These are phyloP conservation scores for Heliothis peltigera DNA, from an alignment of 2,888 invertebrate species.

Conservation along the genomic window DNA sequence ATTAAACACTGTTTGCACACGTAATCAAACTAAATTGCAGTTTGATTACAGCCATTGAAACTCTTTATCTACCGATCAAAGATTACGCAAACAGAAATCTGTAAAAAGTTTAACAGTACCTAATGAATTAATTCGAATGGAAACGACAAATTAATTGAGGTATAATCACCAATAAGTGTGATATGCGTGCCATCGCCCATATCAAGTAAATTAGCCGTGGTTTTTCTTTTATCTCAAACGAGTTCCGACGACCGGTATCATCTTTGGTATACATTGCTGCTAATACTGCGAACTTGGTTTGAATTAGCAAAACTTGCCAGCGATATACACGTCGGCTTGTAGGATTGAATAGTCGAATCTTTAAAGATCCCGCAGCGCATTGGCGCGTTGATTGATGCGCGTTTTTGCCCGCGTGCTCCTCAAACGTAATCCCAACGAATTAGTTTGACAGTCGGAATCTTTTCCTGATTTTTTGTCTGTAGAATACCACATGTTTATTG, in stretches of 20 bases:
- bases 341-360: slow-evolving; percentile 57
- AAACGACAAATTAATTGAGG: slow-evolving; percentile 71
- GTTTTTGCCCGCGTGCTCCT: slow-evolving; percentile 85
- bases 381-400: slow-evolving; percentile 81
- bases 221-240: slow-evolving; percentile 67
- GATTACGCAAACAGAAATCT: slow-evolving; percentile 64
- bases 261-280: slow-evolving; percentile 47
- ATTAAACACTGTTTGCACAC: slow-evolving; percentile 15
- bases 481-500: slow-evolving; percentile 85
- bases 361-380: slow-evolving; percentile 74
- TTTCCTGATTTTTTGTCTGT: slow-evolving; percentile 83
- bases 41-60: slow-evolving; percentile 31
- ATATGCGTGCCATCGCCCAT: slow-evolving; percentile 68
- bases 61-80: slow-evolving; percentile 58
- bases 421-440: slow-evolving; percentile 81
- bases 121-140: slow-evolving; percentile 73
- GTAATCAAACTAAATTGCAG: slow-evolving; percentile 19
- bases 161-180: slow-evolving; percentile 72
- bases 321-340: slow-evolving; percentile 44
- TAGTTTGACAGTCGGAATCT: slow-evolving; percentile 87
- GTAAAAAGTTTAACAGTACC: slow-evolving; percentile 55
- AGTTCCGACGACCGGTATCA: slow-evolving; percentile 54
- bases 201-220: slow-evolving; percentile 74
- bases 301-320: slow-evolving; percentile 38
- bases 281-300: slow-evolving; percentile 23